Evolutionary conservation across 2,797 vertebrate species (phyloP).

Genomic region (Malurus leucopterus): DNA sequence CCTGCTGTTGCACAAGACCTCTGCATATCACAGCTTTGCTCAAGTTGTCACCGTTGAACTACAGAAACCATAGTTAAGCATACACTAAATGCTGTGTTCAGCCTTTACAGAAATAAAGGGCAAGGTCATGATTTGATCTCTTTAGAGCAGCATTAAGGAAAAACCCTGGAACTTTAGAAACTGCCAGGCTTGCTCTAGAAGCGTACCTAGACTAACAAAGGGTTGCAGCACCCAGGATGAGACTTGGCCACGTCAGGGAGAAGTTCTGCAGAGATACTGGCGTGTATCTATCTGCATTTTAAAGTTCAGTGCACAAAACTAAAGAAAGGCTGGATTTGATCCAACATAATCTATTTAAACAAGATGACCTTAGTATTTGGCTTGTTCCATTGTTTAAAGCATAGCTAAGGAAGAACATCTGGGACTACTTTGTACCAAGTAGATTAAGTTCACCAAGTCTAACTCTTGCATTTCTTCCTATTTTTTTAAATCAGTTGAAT

Average conservation of each 20-base stretch:
- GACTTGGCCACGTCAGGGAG: not conserved
- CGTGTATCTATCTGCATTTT: not conserved
- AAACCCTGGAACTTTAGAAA: not conserved
- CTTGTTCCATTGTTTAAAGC: constrained; percentile 24
- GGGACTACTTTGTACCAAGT: not conserved
- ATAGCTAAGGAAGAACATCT: constrained; percentile 13
- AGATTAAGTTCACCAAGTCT: not conserved
- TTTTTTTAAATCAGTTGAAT: not conserved
- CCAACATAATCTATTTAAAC: not conserved
- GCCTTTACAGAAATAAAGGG: not conserved
- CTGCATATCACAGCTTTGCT: not conserved
- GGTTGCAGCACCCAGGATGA: not conserved
- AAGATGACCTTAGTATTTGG: not conserved
- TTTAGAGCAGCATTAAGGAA: not conserved
- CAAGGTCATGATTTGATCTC: not conserved
- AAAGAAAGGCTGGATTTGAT: not conserved
- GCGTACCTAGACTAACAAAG: not conserved
- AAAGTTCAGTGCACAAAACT: not conserved
- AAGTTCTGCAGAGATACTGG: not conserved
- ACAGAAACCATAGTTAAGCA: not conserved
- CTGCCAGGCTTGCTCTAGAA: not conserved
- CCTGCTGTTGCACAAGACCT: not conserved
- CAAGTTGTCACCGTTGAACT: not conserved
- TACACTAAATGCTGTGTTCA: not conserved
- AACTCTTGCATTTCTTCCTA: not conserved